Base-by-base conservation (phyloP, 1,140 invertebrate genomes). In the Papilio aristodemus region DNA sequence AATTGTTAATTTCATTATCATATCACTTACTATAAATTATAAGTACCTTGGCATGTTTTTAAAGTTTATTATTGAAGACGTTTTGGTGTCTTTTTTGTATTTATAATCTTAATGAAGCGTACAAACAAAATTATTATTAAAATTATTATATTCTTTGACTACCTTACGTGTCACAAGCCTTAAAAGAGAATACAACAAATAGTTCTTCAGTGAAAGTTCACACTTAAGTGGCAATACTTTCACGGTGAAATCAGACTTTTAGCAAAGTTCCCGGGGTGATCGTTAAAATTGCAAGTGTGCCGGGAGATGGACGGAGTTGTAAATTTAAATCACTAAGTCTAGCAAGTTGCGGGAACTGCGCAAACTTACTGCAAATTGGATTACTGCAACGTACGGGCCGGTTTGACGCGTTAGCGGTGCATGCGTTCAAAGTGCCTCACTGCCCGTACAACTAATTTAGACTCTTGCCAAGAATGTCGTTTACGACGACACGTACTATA, bases 321-420 rank as follows among this genome's bases (percentile, higher is more conserved):
- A 84, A 86, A 87, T 89, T 89, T 86, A 85, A 89, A 87, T 89
- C 86, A 89, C 82, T 78, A 79, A 86, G 78, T 85, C 80, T 81
- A 76, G 73, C 76, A 77, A 86, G 69, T 83, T 83, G 74, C 43
- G 68, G 74, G 68, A 81, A 84, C 73, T 86, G 77, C 71, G 46
- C 43, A 50, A 83, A 86, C 74, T 86, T 80, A 71, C 71, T 72
- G 78, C 78, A 85, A 86, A 89, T 87, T 87, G 86, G 81, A 89
- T 86, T 85, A 89, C 71, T 64, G 73, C 41, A 63, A 70, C 67
- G 70, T 68, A 78, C 69, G 54, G 80, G 73, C 75, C 76, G 79
- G 74, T 80, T 79, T 76, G 77, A 82, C 76, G 73, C 71, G 71
- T 72, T 74, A 70, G 67, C 68, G 41, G 71, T 70, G 66, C 58